These are phyloP conservation scores for Osmerus mordax DNA, from an alignment of 2,113 vertebrate species.

Conservation along the genomic window DNA sequence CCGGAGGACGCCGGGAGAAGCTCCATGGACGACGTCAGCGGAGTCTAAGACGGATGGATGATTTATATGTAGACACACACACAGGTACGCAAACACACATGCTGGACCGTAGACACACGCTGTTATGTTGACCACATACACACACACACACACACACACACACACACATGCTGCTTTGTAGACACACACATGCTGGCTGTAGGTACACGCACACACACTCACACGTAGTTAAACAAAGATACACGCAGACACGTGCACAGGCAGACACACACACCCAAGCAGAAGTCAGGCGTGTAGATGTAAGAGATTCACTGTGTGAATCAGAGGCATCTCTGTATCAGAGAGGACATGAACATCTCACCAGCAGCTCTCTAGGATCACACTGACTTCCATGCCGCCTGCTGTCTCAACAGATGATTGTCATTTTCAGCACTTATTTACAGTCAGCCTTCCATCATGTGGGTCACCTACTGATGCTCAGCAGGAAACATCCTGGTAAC, in stretches of 20 bases:
- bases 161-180: not conserved
- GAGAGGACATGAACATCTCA: not conserved
- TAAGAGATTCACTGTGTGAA: not conserved
- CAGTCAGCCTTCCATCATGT: too few relatives aligned
- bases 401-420: too few relatives aligned
- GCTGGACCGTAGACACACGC: not conserved
- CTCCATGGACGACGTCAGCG: slow-evolving; percentile 50
- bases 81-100: not conserved
- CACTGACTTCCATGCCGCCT: too few relatives aligned
- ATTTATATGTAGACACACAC: not conserved
- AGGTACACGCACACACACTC: not conserved
- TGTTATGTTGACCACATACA: not conserved
- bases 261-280: not conserved
- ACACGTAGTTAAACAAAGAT: slow-evolving; percentile 35
- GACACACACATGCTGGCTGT: not conserved
- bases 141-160: not conserved
- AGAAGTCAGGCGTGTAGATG: not conserved
- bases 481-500: too few relatives aligned
- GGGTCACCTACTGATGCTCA: too few relatives aligned
- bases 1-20: slow-evolving; percentile 42
- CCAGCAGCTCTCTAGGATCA: too few relatives aligned
- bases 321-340: not conserved
- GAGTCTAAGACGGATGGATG: slow-evolving; percentile 49
- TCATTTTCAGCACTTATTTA: too few relatives aligned
- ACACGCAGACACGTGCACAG: slow-evolving; percentile 1